Conservation (phyloP, 2,113 vertebrate species). For the Epinephelus cyanopodus region DNA sequence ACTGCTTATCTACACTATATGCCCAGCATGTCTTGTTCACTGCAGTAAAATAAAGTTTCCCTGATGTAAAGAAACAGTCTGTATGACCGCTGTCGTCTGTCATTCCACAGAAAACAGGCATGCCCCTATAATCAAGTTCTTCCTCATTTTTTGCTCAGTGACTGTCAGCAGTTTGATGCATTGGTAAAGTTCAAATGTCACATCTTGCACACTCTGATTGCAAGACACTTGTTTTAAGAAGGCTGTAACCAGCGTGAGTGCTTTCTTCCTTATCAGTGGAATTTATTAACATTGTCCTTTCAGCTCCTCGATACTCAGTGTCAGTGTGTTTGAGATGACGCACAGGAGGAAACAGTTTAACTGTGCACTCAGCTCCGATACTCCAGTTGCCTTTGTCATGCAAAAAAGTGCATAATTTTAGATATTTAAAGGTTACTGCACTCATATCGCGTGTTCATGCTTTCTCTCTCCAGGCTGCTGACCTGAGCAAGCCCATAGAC, state of each 20-base stretch:
- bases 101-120: neutral
- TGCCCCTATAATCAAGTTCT: neutral
- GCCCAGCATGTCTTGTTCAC: neutral
- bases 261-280: neutral
- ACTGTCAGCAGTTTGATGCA: neutral
- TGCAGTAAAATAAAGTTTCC: slow-evolving; percentile 9
- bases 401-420: neutral
- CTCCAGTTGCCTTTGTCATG: neutral
- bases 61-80: neutral
- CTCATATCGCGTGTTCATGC: slow-evolving; percentile 48
- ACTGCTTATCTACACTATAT: slow-evolving; percentile 9
- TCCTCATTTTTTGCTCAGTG: neutral
- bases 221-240: neutral
- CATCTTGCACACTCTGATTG: neutral
- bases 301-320: neutral
- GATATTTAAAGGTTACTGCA: neutral
- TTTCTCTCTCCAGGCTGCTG: slow-evolving; percentile 89
- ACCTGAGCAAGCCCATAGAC: slow-evolving; percentile 99
- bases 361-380: neutral
- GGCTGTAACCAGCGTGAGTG: neutral
- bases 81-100: neutral
- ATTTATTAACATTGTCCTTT: neutral
- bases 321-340: neutral
- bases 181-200: neutral
- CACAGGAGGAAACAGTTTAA: neutral